Conservation (phyloP, 2,888 invertebrate genomes). For the Megalurothrips usitatus region DNA sequence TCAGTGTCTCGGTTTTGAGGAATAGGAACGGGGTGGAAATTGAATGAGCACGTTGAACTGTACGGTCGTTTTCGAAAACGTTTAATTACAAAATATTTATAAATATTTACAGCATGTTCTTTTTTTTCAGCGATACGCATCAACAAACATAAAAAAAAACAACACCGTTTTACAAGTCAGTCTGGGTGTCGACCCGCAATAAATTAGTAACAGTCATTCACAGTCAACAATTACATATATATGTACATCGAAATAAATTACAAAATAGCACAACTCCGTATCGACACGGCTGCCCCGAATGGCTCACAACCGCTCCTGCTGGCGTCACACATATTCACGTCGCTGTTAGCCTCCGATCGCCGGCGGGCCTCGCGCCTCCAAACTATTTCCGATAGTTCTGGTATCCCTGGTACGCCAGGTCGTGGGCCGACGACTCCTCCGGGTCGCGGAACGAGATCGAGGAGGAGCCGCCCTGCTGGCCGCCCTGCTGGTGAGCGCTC, state of each 20-base stretch:
- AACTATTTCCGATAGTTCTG: constrained; percentile 5
- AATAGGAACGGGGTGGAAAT: not conserved
- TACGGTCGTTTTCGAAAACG: too few relatives aligned
- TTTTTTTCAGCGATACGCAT: too few relatives aligned
- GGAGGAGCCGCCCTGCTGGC: not conserved
- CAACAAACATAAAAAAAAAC: not conserved
- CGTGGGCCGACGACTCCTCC: not conserved
- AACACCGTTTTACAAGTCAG: not conserved
- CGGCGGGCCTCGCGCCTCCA: too few relatives aligned
- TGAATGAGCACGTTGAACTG: not conserved
- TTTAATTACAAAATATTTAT: not conserved
- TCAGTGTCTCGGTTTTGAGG: not conserved
- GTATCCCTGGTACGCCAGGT: constrained; percentile 22
- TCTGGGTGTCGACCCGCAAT: not conserved
- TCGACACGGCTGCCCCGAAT: too few relatives aligned
- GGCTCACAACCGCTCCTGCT: too few relatives aligned
- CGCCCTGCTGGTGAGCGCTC: not conserved
- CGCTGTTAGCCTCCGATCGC: too few relatives aligned
- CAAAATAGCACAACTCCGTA: not conserved
- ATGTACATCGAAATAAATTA: not conserved
- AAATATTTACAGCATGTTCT: not conserved
- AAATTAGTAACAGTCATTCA: not conserved
- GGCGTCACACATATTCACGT: too few relatives aligned
- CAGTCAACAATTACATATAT: not conserved
- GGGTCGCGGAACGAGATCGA: not conserved